phyloP scores from a whole-genome alignment of 37 sponge, comb jelly and placozoan species.

The Spongilla lacustris region DNA sequence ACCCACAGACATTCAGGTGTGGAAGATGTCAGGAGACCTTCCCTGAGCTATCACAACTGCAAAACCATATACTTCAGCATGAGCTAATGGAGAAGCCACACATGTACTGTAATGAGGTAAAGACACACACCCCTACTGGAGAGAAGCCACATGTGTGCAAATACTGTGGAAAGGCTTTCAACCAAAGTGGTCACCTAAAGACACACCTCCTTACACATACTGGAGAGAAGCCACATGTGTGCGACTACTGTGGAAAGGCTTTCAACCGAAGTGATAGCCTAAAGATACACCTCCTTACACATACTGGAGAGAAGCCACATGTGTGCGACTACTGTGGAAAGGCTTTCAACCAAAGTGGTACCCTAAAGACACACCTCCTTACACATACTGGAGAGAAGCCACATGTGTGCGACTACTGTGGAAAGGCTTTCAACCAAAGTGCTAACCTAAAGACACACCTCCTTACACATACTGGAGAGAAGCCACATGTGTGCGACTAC shows the following conservation, averaged over 20 bases:
- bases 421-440: conserved; percentile 18
- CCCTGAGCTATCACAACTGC: conserved; percentile 41
- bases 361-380: conserved; percentile 47
- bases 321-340: conserved; percentile 73
- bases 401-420: conserved; percentile 33
- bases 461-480: conserved; percentile 72
- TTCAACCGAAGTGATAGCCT: conserved; percentile 58
- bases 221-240: conserved; percentile 83
- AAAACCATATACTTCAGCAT: conserved; percentile 61
- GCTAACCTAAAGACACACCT: conserved; percentile 34
- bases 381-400: conserved; percentile 49
- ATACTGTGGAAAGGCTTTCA: conserved; percentile 36
- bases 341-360: conserved; percentile 36
- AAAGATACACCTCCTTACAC: conserved; percentile 73
- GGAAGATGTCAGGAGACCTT: conserved; percentile 52
- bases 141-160: conserved; percentile 27
- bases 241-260: conserved; percentile 67
- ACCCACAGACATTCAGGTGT: conserved; percentile 65
- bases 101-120: conserved; percentile 34
- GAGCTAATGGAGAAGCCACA: conserved; percentile 26
- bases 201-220: conserved; percentile 57
- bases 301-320: conserved; percentile 49
- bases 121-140: conserved; percentile 46
- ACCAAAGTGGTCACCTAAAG: conserved; percentile 6
- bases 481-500: conserved; percentile 76